Percentiles rank a stretch among this genome's conserved stretches.
Evolutionary conservation across 2,113 vertebrate genomes (phyloP).

Genomic region (Capreolus pygargus): DNA sequence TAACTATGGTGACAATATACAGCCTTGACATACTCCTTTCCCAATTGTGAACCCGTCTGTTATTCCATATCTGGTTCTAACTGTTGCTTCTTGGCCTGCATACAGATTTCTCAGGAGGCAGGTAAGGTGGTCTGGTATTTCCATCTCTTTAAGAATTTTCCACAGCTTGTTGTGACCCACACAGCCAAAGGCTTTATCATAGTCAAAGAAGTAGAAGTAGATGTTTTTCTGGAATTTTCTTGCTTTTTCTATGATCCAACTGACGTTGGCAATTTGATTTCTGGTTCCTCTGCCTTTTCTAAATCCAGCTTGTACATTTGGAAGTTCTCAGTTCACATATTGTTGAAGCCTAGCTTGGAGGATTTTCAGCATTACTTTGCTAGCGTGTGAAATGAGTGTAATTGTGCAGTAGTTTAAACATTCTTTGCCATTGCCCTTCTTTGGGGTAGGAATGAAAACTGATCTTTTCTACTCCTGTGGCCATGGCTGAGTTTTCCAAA

Average conservation of each 20-base stretch:
- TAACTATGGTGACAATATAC: not conserved
- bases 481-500: not conserved
- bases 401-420: not conserved
- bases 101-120: not conserved
- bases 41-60: not conserved
- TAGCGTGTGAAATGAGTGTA: not conserved
- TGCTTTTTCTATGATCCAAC: not conserved
- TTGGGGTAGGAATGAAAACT: not conserved
- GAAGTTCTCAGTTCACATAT: not conserved
- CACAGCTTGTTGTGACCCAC: not conserved
- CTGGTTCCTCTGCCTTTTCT: not conserved
- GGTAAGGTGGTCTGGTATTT: not conserved
- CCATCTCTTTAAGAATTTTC: not conserved
- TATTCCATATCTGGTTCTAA: not conserved
- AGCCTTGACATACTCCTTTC: not conserved
- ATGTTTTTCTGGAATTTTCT: not conserved
- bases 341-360: not conserved
- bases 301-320: not conserved
- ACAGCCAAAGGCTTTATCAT: not conserved
- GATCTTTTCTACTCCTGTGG: not conserved
- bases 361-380: not conserved
- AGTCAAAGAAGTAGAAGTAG: not conserved
- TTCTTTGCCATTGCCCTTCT: not conserved
- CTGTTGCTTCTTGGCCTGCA: not conserved
- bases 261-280: not conserved